Base-by-base conservation (phyloP, 1,140 invertebrate genomes). In the Rhyzopertha dominica region DNA sequence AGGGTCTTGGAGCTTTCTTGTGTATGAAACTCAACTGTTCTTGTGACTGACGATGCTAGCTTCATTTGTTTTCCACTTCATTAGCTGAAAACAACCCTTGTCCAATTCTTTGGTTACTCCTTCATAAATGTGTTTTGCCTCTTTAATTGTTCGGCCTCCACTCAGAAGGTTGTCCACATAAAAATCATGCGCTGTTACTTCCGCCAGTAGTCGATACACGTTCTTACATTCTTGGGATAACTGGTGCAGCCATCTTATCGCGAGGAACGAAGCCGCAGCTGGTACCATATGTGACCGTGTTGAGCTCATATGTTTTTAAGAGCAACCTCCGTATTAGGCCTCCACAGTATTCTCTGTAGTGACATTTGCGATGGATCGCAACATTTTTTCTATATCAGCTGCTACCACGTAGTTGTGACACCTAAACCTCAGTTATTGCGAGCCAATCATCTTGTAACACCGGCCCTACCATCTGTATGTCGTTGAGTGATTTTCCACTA, bases 311-410 rank as follows among this genome's bases (percentile, higher is more conserved):
- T 3, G 36, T n/a, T 58, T 42, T 47, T 54, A 2, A 69, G 29
- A 5, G 36, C 24, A 14, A 35, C 5, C 9, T 51, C 36, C 18
- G 20, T 2, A 25, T 40, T 20, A 7, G 26, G 19, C 26, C 62
- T 31, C 67, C 71, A 73, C 4, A 73, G 29, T 20, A 73, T 71
- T 24, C 58, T 48, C 44, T 72, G 66, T 35, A 58, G 63, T 14
- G 61, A 5, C 36, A 14, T 54, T 31, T 36, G 44, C 40, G 36
- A 20, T 47, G 26, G 43, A 8, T 23, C 35, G 34, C 25, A 56
- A 55, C 49, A 55, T 55, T 29, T 52, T 48, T 40, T 28, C 40
- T 1, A 56, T 48, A 38, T 56, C 54, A 14, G 47, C 48, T n/a
- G 31, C n/a, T 22, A 22, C 2, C 2, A 22, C 32, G 13, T 9